Evolutionary conservation across 2,797 vertebrate genomes (phyloP), one percentile per base, ranked within the genome.

Genomic region (Valencia hispanica): DNA sequence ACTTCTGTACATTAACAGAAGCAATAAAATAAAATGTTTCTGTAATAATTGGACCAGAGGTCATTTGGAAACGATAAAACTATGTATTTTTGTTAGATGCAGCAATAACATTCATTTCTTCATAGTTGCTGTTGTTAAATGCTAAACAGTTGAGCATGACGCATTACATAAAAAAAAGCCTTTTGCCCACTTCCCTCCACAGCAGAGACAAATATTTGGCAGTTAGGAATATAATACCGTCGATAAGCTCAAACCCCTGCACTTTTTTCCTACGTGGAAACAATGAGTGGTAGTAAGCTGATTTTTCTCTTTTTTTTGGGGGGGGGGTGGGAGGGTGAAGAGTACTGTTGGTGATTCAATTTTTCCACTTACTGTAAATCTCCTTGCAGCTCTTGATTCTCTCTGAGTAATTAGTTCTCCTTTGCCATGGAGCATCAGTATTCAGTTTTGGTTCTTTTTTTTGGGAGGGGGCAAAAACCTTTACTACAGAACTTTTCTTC

Each of bases 221-320:
- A 78, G 69, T 79, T 70, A 84, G 73, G 85, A 80, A 89, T 84
- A 68, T 88, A 74, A 83, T 82, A 85, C 80, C 73, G 32, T 79
- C 74, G 47, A 88, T 87, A 85, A 81, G 78, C 82, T 89, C 71
- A 84, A 91, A 88, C 53, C 79, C 17, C 70, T 88, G 79, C 81
- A 78, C 79, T 85, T 90, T 91, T n/a, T 94, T 87, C 87, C 87
- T 91, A 78, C 77, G 86, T 94, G 94, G 94, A 95, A 95, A 96
- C 91, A 93, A 79, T 90, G 91, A 94, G 87, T 83, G 87, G 68
- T 83, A 57, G 88, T 79, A 90, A 87, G 73, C 87, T 45, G 73
- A 74, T 86, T 66, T 57, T 50, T 25, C 57, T 39, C 48, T 32
- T n/a, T 69, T 30, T 57, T 27, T 18, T 17, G 0, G 17, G 17